Evolutionary conservation across 2,797 vertebrate genomes (phyloP).

Genomic region (Hylomyscus alleni): DNA sequence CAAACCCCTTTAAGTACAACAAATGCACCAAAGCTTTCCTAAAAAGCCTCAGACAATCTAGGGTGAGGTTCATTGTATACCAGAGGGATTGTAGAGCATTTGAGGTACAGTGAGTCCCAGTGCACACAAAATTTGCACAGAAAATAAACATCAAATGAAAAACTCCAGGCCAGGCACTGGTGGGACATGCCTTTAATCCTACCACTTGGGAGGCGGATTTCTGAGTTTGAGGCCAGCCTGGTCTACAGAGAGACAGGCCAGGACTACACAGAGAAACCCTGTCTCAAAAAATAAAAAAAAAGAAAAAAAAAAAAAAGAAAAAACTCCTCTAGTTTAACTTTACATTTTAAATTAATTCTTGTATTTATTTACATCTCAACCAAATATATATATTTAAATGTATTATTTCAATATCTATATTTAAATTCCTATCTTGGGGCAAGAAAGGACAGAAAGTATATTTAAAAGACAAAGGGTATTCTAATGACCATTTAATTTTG

Average conservation of each 20-base stretch:
- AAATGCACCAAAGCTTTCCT: neutral
- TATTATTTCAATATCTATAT: too few species aligned
- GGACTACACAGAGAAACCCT: too few species aligned
- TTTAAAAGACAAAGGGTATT: slow-evolving; percentile 10
- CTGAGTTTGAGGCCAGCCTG: too few species aligned
- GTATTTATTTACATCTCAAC: neutral
- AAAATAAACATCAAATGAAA: neutral
- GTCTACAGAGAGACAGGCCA: too few species aligned
- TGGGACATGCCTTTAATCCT: too few species aligned
- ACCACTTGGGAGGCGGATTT: too few species aligned
- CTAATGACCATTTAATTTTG: neutral
- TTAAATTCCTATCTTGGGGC: neutral
- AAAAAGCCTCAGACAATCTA: neutral
- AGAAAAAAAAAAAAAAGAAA: too few species aligned
- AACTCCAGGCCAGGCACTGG: neutral
- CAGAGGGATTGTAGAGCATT: neutral
- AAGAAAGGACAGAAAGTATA: neutral
- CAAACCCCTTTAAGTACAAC: neutral
- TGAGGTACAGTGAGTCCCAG: neutral
- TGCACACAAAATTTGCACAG: neutral
- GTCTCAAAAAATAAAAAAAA: too few species aligned
- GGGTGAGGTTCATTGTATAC: neutral
- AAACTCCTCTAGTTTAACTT: neutral
- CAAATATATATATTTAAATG: too few species aligned
- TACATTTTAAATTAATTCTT: neutral